Percentiles rank a stretch among this genome's conserved stretches.
Conservation (phyloP, 2,888 invertebrate species). For the Hoplodrina ambigua region DNA sequence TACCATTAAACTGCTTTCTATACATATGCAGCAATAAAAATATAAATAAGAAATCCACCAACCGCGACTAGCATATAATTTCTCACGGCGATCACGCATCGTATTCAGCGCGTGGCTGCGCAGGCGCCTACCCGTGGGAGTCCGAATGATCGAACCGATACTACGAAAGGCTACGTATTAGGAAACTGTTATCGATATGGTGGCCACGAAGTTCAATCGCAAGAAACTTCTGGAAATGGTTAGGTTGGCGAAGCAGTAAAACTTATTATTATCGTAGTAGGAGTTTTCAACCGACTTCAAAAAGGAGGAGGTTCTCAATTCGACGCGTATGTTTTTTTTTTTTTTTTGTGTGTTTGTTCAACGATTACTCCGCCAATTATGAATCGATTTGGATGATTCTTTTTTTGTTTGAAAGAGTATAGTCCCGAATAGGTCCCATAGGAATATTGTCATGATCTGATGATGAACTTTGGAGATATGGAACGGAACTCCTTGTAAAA, state of each 20-base stretch:
- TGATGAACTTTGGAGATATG: too few species aligned
- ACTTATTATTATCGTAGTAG: not conserved
- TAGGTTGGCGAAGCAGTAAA: constrained; percentile 9
- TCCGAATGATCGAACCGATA: constrained; percentile 54
- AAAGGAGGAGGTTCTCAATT: too few species aligned
- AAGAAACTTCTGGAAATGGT: constrained; percentile 40
- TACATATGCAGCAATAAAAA: constrained; percentile 46
- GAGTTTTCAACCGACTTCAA: too few species aligned
- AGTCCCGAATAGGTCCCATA: too few species aligned
- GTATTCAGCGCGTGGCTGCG: constrained; percentile 71
- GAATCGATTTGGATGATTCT: too few species aligned
- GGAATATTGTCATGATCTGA: too few species aligned
- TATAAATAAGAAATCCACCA: constrained; percentile 77
- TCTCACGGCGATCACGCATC: constrained; percentile 87
- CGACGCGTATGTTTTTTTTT: too few species aligned
- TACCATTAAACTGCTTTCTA: constrained; percentile 30
- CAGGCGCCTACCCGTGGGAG: constrained; percentile 79
- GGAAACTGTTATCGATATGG: constrained; percentile 68
- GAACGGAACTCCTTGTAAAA: too few species aligned
- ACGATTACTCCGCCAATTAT: too few species aligned
- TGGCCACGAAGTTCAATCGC: constrained; percentile 41
- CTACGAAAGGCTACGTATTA: constrained; percentile 60
- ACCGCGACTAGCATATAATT: constrained; percentile 81
- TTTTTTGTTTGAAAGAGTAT: too few species aligned
- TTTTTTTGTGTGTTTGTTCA: too few species aligned